Evolutionary conservation across 2,888 invertebrate species (phyloP).

Genomic region (Dermolepida albohirtum): DNA sequence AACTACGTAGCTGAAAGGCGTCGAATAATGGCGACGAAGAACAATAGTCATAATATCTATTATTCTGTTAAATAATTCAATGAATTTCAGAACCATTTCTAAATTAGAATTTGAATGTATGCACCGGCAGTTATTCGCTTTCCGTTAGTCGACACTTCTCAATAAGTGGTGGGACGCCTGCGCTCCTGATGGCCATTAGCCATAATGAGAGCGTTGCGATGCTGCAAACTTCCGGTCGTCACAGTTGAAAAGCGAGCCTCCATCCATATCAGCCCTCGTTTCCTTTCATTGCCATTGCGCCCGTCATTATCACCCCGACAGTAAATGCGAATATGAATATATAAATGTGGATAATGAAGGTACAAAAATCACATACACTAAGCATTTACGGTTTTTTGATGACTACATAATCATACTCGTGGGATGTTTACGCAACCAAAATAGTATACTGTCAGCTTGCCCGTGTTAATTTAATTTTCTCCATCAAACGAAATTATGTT

Average conservation of each 20-base stretch:
- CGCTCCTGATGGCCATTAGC: slow-evolving; percentile 52
- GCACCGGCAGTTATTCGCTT: slow-evolving; percentile 29
- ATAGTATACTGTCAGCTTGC: slow-evolving; percentile 23
- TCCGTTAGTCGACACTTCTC: slow-evolving; percentile 47
- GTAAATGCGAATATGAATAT: slow-evolving; percentile 41
- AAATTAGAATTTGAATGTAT: slow-evolving; percentile 39
- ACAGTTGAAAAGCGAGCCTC: slow-evolving; percentile 57
- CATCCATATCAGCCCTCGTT: slow-evolving; percentile 56
- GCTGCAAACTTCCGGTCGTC: slow-evolving; percentile 57
- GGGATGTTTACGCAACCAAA: slow-evolving; percentile 1
- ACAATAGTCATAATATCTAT: slow-evolving; percentile 4
- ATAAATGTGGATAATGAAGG: slow-evolving; percentile 41
- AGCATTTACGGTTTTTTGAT: slow-evolving; percentile 40
- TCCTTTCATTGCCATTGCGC: slow-evolving; percentile 55
- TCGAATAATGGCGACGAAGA: neutral
- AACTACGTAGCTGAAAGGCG: no score
- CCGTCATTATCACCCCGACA: slow-evolving; percentile 49
- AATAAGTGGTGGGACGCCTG: slow-evolving; percentile 49
- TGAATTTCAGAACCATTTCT: slow-evolving; percentile 28
- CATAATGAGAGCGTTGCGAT: slow-evolving; percentile 55
- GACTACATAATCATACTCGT: slow-evolving; percentile 37
- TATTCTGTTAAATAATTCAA: slow-evolving; percentile 22
- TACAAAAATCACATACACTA: slow-evolving; percentile 41
- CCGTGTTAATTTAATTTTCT: slow-evolving; percentile 41
- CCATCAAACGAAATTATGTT: slow-evolving; percentile 19